Evolutionary conservation across 1,140 invertebrate genomes (phyloP).

Genomic region (Solenopsis invicta): DNA sequence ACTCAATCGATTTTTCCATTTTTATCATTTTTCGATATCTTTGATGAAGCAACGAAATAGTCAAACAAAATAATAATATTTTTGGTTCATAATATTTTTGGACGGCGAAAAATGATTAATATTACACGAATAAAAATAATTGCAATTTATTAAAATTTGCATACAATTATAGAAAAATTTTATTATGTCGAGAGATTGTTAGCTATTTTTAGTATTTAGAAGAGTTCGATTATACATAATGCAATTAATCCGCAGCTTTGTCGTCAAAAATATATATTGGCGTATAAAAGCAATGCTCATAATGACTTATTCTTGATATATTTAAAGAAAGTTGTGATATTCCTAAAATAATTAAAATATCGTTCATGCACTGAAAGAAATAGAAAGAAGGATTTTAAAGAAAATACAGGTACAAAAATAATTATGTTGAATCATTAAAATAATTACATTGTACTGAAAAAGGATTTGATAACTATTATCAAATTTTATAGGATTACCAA

Average conservation of each 20-base stretch:
- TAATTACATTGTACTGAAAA: too few relatives aligned
- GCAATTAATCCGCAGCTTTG: conserved; percentile 13
- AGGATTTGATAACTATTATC: too few relatives aligned
- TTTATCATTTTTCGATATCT: conserved; percentile 47
- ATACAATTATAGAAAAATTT: conserved; percentile 10
- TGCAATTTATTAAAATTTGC: background rate
- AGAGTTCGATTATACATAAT: conserved; percentile 39
- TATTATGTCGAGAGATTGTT: background rate
- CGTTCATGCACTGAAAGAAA: too few relatives aligned
- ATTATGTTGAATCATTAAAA: too few relatives aligned
- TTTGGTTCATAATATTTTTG: background rate
- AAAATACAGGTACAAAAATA: too few relatives aligned
- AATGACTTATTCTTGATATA: background rate
- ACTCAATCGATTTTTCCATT: conserved; percentile 34
- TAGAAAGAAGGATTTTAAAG: too few relatives aligned
- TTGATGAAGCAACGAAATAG: background rate
- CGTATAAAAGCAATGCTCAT: background rate
- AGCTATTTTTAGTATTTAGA: conserved; percentile 39
- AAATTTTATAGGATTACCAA: too few relatives aligned
- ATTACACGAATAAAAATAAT: background rate
- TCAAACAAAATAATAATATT: background rate
- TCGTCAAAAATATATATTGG: conserved; percentile 15
- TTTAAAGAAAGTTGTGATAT: background rate
- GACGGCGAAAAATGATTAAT: background rate
- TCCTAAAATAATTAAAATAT: background rate